A percentile compares a stretch with the other conserved stretches of the same genome.
These are phyloP conservation scores for Halichoerus grypus DNA, from an alignment of 2,113 vertebrate genomes.

Conservation along the genomic window DNA sequence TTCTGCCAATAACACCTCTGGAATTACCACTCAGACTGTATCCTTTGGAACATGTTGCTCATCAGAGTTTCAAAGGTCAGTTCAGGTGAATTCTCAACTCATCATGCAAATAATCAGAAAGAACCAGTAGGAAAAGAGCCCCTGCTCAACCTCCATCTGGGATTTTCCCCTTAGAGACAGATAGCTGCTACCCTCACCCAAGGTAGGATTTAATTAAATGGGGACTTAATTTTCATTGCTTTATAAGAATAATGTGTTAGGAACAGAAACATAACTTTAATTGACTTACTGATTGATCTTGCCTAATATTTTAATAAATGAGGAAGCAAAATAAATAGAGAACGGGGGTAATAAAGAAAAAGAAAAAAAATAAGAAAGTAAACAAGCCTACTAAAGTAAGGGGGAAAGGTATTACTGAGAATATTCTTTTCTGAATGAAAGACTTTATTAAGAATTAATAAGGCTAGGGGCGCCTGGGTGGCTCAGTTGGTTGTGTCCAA, in stretches of 20 bases:
- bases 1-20: not conserved
- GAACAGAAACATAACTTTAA: not conserved
- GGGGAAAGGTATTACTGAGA: not conserved
- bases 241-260: not conserved
- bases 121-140: not conserved
- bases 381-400: not conserved
- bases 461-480: not conserved
- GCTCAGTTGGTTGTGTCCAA: not conserved
- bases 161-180: not conserved
- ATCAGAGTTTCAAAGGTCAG: not conserved
- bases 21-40: not conserved
- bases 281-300: not conserved
- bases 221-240: not conserved
- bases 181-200: not conserved
- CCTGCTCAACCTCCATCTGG: not conserved
- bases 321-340: not conserved
- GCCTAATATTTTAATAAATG: not conserved
- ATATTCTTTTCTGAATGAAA: not conserved
- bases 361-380: not conserved
- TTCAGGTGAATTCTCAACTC: not conserved
- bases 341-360: fast-evolving
- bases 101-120: not conserved
- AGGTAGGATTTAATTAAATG: not conserved
- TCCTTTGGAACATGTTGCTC: not conserved
- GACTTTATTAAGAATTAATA: not conserved